Conservation (phyloP, 2,888 invertebrate species). For the Eupithecia tripunctaria region DNA sequence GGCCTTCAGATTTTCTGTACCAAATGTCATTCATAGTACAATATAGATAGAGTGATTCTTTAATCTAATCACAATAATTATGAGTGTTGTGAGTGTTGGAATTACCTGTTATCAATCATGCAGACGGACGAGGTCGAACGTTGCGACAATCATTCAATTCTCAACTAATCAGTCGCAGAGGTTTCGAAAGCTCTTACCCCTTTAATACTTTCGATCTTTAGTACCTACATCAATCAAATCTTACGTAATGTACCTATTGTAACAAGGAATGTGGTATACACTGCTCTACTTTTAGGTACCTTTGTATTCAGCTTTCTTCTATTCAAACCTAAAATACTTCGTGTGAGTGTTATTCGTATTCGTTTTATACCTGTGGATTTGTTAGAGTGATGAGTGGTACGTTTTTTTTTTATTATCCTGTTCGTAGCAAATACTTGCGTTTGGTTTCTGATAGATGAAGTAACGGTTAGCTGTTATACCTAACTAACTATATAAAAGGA, state of each 20-base stretch:
- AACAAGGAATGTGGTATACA: slow-evolving; percentile 8
- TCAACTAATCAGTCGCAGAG: slow-evolving; percentile 43
- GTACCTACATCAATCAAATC: slow-evolving; percentile 25
- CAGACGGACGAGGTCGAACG: slow-evolving; percentile 3
- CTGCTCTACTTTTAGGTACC: slow-evolving; percentile 5
- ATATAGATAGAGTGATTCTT: not conserved
- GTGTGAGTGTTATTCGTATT: not conserved
- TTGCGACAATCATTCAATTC: slow-evolving; percentile 36
- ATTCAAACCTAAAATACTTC: not conserved
- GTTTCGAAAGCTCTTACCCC: slow-evolving; percentile 43
- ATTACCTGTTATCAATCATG: slow-evolving; percentile 29
- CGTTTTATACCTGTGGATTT: not conserved
- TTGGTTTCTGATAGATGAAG: not conserved
- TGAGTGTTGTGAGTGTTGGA: slow-evolving; percentile 5
- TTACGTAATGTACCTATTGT: not conserved
- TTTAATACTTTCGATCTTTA: slow-evolving; percentile 29
- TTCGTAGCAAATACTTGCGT: not conserved
- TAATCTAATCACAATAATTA: not conserved
- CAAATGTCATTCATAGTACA: not conserved
- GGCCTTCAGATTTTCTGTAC: not conserved
- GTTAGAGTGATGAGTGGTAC: too few species aligned
- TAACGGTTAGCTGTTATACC: too few species aligned
- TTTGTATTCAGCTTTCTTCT: slow-evolving; percentile 12
- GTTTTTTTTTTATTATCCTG: not conserved
- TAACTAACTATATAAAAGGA: too few species aligned